phyloP scores from a whole-genome alignment of 64 coral and sea anemone species.

The Actinia tenebrosa region DNA sequence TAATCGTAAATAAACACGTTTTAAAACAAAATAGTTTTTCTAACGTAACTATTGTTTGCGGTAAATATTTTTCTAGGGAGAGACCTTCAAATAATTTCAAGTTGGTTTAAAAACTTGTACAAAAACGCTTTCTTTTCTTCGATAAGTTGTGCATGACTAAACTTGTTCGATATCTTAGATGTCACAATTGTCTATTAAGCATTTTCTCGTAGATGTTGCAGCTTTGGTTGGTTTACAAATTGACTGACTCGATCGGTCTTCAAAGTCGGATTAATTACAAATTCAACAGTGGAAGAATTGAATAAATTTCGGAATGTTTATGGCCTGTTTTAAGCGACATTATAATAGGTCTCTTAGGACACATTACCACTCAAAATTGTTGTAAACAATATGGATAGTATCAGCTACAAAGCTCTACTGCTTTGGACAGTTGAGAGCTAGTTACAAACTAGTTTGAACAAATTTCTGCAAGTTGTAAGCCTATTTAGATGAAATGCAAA shows the following conservation, averaged over 20 bases:
- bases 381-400: background rate
- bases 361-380: background rate
- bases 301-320: background rate
- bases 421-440: background rate
- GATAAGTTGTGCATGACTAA: too few species aligned
- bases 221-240: background rate
- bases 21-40: background rate
- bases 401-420: background rate
- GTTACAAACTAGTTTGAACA: background rate
- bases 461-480: background rate
- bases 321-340: background rate
- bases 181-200: too few species aligned
- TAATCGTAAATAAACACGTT: background rate
- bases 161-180: too few species aligned
- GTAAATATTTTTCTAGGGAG: background rate
- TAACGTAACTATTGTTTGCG: background rate
- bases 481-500: background rate
- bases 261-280: background rate
- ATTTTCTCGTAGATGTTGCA: background rate
- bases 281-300: background rate
- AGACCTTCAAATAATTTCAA: too few species aligned
- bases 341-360: background rate
- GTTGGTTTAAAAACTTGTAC: too few species aligned
- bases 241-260: background rate
- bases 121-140: too few species aligned